Evolutionary conservation across 2,888 invertebrate species (phyloP), one percentile per base, ranked within the genome.

Genomic region (Thumatha senex): DNA sequence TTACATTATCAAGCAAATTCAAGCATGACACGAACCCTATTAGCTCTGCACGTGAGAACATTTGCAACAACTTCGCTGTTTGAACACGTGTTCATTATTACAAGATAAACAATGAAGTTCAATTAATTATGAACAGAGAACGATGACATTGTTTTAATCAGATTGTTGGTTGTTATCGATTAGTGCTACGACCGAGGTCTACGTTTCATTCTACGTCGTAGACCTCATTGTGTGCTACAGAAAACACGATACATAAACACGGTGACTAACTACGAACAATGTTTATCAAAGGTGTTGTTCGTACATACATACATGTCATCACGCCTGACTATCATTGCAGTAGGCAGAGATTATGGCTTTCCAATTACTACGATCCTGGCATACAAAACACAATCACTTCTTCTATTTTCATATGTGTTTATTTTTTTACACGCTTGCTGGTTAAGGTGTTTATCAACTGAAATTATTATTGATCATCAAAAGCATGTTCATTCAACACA

Each of bases 201-300:
- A 56, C 55, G 51, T 40, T 53, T 60, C 52, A 47, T 29, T 53
- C 53, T 67, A 56, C 65, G 49, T 13, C 45, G 56, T 59, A 52
- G 54, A n/a, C 46, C 30, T 12, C 33, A 2, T 14, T 14, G 14
- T 24, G 13, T 34, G 38, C 46, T 46, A 42, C 51, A 34, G 11
- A 43, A 29, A n/a, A 13, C 29, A 29, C 11, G 7, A 2, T 31
- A 7, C 5, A 5, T 24, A 4, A 24, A 24, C 3, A 24, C 18
- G 5, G 18, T 24, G 18, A 24, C 5, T 24, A 4, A 2, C 2
- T 5, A 4, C 18, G 18, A 24, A 24, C 18, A 24, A 24, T 4
- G 5, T 24, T 24, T 2, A 24, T 4, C 5, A 5, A 24, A 5
- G 18, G 18, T 24, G 2, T 24, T 4, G 2, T 24, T 24, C 2